These are phyloP conservation scores for Myotis daubentonii DNA, from an alignment of 2,797 vertebrate species.

Conservation along the genomic window DNA sequence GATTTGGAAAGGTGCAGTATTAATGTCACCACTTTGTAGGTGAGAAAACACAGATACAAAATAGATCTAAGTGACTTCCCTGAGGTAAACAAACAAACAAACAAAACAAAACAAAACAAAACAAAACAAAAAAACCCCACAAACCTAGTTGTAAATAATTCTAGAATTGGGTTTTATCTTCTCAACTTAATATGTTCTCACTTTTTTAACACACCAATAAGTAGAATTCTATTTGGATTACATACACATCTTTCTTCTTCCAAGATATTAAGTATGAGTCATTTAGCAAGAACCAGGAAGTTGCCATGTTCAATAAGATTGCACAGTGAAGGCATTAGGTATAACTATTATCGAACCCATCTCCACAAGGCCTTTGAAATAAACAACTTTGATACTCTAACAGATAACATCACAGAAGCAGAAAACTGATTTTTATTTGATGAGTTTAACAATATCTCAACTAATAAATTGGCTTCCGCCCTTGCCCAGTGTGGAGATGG, in stretches of 20 bases:
- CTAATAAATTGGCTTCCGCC: conserved; percentile 84
- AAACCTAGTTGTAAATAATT: neutral
- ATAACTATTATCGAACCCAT: conserved; percentile 52
- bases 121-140: neutral
- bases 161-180: neutral
- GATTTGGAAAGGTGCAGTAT: neutral
- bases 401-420: conserved; percentile 79
- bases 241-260: neutral
- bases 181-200: neutral
- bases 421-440: conserved; percentile 79
- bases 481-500: conserved; percentile 77
- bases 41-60: conserved; percentile 46
- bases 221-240: neutral
- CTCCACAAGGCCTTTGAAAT: conserved; percentile 72
- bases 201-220: conserved; percentile 60
- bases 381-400: conserved; percentile 62
- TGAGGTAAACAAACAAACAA: neutral
- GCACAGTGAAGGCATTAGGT: conserved; percentile 58
- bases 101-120: neutral
- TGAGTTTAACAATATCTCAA: conserved; percentile 81
- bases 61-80: conserved; percentile 1
- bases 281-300: neutral
- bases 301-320: neutral
- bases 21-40: neutral
- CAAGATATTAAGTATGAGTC: neutral